Evolutionary conservation across 1,140 invertebrate species (phyloP).

Genomic region (Araneus ventricosus): DNA sequence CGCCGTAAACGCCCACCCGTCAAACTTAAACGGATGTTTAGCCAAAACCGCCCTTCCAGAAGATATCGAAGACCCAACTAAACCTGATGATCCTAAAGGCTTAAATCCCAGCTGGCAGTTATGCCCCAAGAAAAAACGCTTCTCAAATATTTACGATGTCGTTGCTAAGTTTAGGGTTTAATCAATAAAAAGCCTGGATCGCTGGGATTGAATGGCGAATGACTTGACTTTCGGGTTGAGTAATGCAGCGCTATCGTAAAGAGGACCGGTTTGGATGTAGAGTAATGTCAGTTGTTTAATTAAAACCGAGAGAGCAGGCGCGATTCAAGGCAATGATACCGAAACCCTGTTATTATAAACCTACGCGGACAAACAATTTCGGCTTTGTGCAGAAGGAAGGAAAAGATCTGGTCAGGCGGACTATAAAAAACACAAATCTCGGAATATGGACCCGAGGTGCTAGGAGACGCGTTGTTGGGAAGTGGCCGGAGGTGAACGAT

Average conservation of each 20-base stretch:
- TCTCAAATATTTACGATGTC: slow-evolving; percentile 24
- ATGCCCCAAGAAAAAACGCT: background rate
- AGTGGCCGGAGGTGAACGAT: no score
- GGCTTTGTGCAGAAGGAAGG: background rate
- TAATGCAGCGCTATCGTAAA: background rate
- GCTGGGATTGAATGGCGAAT: background rate
- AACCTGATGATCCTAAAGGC: slow-evolving; percentile 1
- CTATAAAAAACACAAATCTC: background rate
- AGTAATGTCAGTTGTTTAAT: background rate
- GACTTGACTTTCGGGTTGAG: background rate
- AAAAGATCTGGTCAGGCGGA: background rate
- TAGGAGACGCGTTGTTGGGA: no score
- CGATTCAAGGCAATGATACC: background rate
- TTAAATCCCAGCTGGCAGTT: background rate
- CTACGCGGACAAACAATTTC: background rate
- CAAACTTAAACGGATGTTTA: slow-evolving; percentile 33
- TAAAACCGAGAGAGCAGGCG: background rate
- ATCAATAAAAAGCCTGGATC: background rate
- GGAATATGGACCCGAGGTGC: background rate
- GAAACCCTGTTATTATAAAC: slow-evolving; percentile 17
- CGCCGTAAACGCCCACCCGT: slow-evolving; percentile 48
- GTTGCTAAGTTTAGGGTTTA: background rate
- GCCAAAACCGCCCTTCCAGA: slow-evolving; percentile 1
- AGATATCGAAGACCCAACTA: background rate
- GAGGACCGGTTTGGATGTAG: slow-evolving; percentile 1